phyloP scores from a whole-genome alignment of 2,113 vertebrate species.

The Candoia aspera region DNA sequence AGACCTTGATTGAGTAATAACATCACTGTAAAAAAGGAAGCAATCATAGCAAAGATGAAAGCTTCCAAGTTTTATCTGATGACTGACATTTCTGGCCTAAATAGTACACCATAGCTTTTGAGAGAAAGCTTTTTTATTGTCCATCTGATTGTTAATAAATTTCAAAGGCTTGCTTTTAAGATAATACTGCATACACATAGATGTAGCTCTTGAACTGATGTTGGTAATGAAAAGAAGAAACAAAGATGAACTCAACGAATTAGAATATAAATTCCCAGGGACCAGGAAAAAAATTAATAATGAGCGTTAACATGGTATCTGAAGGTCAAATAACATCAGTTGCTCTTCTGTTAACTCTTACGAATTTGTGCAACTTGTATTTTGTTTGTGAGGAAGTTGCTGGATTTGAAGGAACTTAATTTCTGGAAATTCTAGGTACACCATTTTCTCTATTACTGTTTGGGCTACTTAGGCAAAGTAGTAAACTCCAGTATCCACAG shows the following conservation, averaged over 20 bases:
- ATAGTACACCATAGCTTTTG: conserved; percentile 45
- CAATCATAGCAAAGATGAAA: conserved; percentile 76
- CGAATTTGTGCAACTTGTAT: neutral
- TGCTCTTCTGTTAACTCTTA: neutral
- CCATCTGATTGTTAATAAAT: conserved; percentile 59
- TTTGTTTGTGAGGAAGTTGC: neutral
- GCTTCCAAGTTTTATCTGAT: conserved; percentile 69
- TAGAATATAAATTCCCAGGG: conserved; percentile 38
- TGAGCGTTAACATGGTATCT: conserved; percentile 22
- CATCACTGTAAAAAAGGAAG: conserved; percentile 52
- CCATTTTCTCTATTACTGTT: neutral
- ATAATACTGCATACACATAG: conserved; percentile 47
- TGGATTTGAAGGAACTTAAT: neutral
- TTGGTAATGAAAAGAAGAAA: conserved; percentile 51
- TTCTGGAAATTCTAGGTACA: neutral
- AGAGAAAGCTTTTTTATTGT: conserved; percentile 54
- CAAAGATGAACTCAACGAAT: neutral
- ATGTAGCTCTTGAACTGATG: conserved; percentile 57
- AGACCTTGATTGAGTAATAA: conserved; percentile 56
- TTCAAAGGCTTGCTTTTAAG: conserved; percentile 75
- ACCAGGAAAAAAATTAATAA: neutral
- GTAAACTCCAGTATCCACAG: neutral
- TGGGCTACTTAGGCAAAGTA: neutral
- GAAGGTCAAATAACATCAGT: neutral
- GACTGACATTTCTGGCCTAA: conserved; percentile 62